phyloP scores from a whole-genome alignment of 2,888 invertebrate genomes.

The Hirudinaria manillensis region DNA sequence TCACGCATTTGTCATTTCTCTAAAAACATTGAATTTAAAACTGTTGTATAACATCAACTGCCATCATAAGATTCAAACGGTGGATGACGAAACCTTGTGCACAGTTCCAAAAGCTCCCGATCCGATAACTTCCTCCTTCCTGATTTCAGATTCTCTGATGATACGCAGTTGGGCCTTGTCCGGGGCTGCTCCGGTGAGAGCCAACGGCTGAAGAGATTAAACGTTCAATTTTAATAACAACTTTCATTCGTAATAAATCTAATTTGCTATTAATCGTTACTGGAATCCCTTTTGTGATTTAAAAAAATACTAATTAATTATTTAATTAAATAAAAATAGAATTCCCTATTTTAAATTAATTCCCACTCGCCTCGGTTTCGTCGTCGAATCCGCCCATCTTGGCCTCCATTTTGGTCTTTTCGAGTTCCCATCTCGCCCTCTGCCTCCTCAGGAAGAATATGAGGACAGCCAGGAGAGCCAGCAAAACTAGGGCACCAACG shows the following conservation, averaged over 20 bases:
- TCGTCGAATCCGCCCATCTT: conserved; percentile 72
- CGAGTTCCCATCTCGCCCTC: conserved; percentile 77
- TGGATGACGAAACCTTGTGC: conserved; percentile 63
- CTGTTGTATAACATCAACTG: neutral
- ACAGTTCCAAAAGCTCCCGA: conserved; percentile 95
- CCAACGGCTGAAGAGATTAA: neutral
- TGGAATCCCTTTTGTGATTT: too few species aligned
- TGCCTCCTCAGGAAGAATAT: conserved; percentile 63
- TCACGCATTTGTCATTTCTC: neutral
- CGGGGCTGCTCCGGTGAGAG: conserved; percentile 61
- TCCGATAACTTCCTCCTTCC: conserved; percentile 83
- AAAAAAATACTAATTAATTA: neutral
- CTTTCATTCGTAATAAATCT: too few species aligned
- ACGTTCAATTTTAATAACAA: too few species aligned
- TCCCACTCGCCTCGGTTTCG: conserved; percentile 43
- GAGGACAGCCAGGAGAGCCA: conserved; percentile 42
- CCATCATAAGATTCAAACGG: neutral
- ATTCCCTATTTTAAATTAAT: too few species aligned
- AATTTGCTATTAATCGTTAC: too few species aligned
- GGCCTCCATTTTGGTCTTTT: conserved; percentile 84
- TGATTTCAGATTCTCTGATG: conserved; percentile 85
- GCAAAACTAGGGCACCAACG: conserved; percentile 57
- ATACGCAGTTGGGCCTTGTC: conserved; percentile 85
- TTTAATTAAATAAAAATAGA: neutral
- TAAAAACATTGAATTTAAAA: neutral